Evolutionary conservation across 1,140 invertebrate species (phyloP), one percentile per base, ranked within the genome.

Genomic region (Drosophila ogumai): DNA sequence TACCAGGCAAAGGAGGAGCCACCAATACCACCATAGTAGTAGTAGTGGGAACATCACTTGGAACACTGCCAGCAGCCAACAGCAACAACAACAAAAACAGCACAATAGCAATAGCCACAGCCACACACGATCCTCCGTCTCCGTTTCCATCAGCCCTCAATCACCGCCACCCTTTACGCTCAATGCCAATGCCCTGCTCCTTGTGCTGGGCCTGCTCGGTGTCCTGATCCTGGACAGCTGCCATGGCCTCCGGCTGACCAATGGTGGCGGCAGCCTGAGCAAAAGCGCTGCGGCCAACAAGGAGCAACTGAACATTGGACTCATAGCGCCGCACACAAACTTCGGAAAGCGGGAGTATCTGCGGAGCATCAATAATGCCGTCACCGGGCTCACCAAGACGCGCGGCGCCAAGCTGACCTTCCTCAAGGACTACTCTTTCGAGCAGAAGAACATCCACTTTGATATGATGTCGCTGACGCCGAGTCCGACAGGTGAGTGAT

Each of bases 381-480:
- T 96, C 13, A 91, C 93, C 6, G 93, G 93, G 8, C 90, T 96
- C 5, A 94, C 94, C 41, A 95, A 94, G 85, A 93, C 93, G 7
- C 93, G 94, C 54, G 91, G 94, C 41, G 82, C 91, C n/a, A 94
- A 94, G 74, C 93, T 95, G 61, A 93, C 93, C 67, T 96, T 96
- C 91, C 86, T 96, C 38, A 94, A 95, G 81, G 94, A 94, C 69
- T 96, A 95, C 87, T 93, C 93, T 31, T 96, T 96, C 75, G 94
- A 94, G 15, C 93, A 94, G 36, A 92, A 93, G 41, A 94, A 95
- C 75, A 95, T 96, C 31, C 94, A 94, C 76, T 94, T 93, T 66
- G 94, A 94, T 43, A 94, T 96, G 94, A 95, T 96, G 94, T 94
- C 94, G 56, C 92, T 97, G 19, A 96, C 95, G 46, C 96, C 96